Evolutionary conservation across 1,140 invertebrate genomes (phyloP), one percentile per base, ranked within the genome.

Genomic region (Papilio xuthus): DNA sequence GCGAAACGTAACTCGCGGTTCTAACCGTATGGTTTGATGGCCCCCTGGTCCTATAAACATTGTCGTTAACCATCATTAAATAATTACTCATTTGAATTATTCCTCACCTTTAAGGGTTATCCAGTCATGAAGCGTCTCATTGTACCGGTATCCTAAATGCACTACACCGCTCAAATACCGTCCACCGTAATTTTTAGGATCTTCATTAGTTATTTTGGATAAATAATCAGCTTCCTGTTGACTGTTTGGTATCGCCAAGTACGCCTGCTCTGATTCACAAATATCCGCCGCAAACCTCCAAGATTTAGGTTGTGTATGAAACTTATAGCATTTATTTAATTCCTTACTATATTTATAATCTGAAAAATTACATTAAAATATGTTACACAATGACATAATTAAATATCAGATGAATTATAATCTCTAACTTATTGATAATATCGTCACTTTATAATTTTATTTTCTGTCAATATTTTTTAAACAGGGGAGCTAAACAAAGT

Each of bases 241-340:
- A 50, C 83, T 86, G 77, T 92, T 85, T 41, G 88, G 81, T 13
- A 90, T 77, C 0, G 88, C 86, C 26, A 92, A 75, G 50, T 89
- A 86, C 0, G 89, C 86, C 37, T 84, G 80, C 75, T 92, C 90
- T 6, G 81, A 72, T 13, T 71, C 74, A 78, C 90, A 92, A 0
- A 80, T 71, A 0, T 69, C 76, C 63, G 83, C 81, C 7, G 90
- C 90, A 0, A 88, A 84, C 0, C 77, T 80, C 89, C 89, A 92
- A 41, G 79, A 88, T 72, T 41, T 82, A 18, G 82, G 82, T 1
- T 76, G 78, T 9, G 84, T 26, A 37, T 92, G 89, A 78, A 89
- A 86, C 77, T 91, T 92, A 79, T 91, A 90, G 53, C 86, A 89
- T 70, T 75, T 84, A 6, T 81, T 81, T 2, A 83, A 60, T 4